These are phyloP conservation scores for Lymantria monacha DNA, from an alignment of 2,888 invertebrate genomes.

Conservation along the genomic window DNA sequence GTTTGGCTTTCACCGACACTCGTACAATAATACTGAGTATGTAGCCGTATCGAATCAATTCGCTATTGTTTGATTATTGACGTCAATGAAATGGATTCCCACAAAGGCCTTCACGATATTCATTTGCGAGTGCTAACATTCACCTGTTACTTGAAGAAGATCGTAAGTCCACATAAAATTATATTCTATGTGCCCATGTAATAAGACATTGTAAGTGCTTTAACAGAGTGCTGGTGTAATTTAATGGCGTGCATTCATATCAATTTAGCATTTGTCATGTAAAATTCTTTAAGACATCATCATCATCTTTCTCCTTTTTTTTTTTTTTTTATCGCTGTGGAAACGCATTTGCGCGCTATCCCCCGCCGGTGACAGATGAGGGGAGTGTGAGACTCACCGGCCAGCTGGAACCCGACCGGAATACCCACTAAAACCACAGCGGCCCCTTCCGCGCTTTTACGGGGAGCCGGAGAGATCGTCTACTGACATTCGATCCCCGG, in stretches of 20 bases:
- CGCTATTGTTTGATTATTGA: slow-evolving; percentile 58
- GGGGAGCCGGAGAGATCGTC: no score
- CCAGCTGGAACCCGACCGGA: no score
- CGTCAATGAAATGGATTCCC: slow-evolving; percentile 46
- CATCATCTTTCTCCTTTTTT: no score
- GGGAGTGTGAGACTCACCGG: no score
- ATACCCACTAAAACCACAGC: no score
- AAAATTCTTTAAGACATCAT: no score
- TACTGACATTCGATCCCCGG: no score
- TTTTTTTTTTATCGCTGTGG: no score
- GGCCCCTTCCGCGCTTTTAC: no score
- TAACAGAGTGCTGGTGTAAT: slow-evolving; percentile 12
- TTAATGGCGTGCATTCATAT: neutral
- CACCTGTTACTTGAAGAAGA: slow-evolving; percentile 38
- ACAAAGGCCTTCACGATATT: slow-evolving; percentile 40
- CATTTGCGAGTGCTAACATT: slow-evolving; percentile 36
- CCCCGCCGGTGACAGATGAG: no score
- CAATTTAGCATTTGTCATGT: no score
- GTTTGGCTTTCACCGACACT: slow-evolving; percentile 51
- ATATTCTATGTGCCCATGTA: slow-evolving; percentile 7
- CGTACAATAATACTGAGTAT: slow-evolving; percentile 36
- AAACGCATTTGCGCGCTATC: no score
- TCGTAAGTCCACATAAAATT: slow-evolving; percentile 13
- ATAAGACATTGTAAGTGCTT: slow-evolving; percentile 13
- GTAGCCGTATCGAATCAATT: slow-evolving; percentile 51